Evolutionary conservation across 2,888 invertebrate genomes (phyloP), one percentile per base, ranked within the genome.

Genomic region (Sclerodermus sp.): DNA sequence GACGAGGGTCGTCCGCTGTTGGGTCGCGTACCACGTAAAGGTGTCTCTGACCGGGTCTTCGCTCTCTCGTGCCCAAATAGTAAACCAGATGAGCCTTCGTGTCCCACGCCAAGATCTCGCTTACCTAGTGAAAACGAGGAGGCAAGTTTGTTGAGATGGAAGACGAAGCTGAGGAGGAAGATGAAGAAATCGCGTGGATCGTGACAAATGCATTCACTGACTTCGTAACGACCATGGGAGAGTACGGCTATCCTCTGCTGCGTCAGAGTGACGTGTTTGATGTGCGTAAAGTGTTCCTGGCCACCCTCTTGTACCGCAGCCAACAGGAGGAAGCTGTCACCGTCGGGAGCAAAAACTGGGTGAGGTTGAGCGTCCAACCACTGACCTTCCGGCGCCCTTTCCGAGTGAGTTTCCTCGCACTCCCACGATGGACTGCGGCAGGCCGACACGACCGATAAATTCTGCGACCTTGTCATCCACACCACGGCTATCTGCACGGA

Each of bases 401-500:
- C 92, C 34, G 90, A 86, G 78, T 92, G 92, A 39, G 87, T 89
- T 88, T 92, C 90, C 61, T 85, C 83, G 79, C 96, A 96, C 48
- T 87, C 86, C 87, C 93, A 91, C 73, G 87, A 88, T 6, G 90
- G 89, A 39, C 88, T 86, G 53, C 87, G 85, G 78, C 96, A 96
- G 57, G 92, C 86, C 57, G 93, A 89, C 67, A 96, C 86, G 55
- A 94, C 85, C 65, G 93, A 91, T 60, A 91, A 84, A 79, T 96
- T 96, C 81, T 97, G 96, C 39, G 91, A 88, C 65, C 97, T 85
- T 79, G 93, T 93, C 86, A 95, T 89, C 92, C 95, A 97, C 49
- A 94, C 90, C 43, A 91, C 89, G 44, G 91, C 87, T 60, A 96
- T 85, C 75, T 90, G 87, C 55, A 84, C 83, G 78, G 90, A 89